Evolutionary conservation across 2,888 invertebrate genomes (phyloP).

Genomic region (Stenurella melanura): DNA sequence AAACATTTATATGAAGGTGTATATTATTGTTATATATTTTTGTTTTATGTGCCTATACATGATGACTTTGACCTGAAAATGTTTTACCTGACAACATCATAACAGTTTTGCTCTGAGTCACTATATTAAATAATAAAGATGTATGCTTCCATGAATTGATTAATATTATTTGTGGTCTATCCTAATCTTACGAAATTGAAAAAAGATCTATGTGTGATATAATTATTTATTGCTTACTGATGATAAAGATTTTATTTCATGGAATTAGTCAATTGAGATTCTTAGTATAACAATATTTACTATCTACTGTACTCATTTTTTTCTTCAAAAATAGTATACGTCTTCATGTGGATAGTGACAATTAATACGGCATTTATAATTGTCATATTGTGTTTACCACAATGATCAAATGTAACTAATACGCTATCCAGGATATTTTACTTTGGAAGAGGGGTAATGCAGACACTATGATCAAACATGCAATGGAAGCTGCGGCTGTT

Average conservation of each 20-base stretch:
- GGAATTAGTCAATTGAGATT: background rate
- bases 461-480: no score
- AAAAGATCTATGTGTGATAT: background rate
- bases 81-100: background rate
- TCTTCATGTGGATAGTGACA: no score
- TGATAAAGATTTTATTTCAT: background rate
- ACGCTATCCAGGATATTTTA: no score
- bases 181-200: background rate
- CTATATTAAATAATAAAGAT: background rate
- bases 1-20: background rate
- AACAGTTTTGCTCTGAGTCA: background rate
- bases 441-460: no score
- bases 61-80: slow-evolving; percentile 21
- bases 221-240: background rate
- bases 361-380: no score
- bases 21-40: slow-evolving; percentile 1
- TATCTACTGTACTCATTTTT: background rate
- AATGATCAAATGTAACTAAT: no score
- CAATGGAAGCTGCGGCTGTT: no score
- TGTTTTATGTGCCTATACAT: slow-evolving; percentile 10
- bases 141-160: background rate
- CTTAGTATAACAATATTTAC: background rate
- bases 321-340: no score
- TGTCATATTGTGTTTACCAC: no score
- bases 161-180: background rate